phyloP scores from a whole-genome alignment of 2,113 vertebrate genomes.

The Candoia aspera region DNA sequence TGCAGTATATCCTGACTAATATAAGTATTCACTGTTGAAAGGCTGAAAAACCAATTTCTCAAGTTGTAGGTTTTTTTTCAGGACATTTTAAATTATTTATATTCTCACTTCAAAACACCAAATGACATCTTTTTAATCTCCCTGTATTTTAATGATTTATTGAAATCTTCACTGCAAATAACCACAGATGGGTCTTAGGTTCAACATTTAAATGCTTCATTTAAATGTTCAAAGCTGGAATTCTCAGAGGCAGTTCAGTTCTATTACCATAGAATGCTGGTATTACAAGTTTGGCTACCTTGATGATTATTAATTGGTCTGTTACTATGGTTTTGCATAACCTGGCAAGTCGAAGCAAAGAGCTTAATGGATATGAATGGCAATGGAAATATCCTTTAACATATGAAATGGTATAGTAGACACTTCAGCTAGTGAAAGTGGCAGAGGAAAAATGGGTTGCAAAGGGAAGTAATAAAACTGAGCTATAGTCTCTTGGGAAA shows the following conservation, averaged over 20 bases:
- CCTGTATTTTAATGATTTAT: constrained; percentile 14
- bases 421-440: not conserved
- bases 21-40: not conserved
- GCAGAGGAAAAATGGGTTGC: not conserved
- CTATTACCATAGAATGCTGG: not conserved
- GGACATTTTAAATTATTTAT: constrained; percentile 27
- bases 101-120: constrained; percentile 9
- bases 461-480: not conserved
- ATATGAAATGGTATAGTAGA: not conserved
- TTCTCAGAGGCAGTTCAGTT: not conserved
- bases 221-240: constrained; percentile 13
- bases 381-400: not conserved
- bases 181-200: constrained; percentile 18
- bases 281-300: not conserved
- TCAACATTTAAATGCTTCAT: constrained; percentile 18
- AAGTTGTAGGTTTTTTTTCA: not conserved
- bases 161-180: constrained; percentile 32
- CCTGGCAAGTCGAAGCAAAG: not conserved
- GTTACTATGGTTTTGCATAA: not conserved
- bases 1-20: constrained; percentile 6
- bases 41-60: not conserved
- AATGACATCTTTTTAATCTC: constrained; percentile 27
- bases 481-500: not conserved
- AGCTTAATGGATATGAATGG: not conserved
- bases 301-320: not conserved